Evolutionary conservation across 2,797 vertebrate genomes (phyloP).

Genomic region (Salarias fasciatus): DNA sequence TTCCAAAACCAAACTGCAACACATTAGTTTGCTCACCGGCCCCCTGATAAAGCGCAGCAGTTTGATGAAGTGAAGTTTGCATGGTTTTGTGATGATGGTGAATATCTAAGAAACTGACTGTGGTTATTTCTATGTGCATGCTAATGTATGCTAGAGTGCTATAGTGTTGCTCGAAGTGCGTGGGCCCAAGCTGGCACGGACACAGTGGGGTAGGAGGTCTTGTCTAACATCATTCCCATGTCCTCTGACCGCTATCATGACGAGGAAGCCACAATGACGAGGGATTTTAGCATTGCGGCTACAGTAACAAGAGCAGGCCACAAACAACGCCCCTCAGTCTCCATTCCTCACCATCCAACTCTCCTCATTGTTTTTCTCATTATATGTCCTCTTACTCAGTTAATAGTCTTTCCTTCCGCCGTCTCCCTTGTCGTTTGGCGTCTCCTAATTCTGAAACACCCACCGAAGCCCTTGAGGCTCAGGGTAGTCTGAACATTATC

Average conservation of each 20-base stretch:
- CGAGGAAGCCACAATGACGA: conserved; percentile 67
- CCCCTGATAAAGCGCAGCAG: too few species aligned
- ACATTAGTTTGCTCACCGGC: too few species aligned
- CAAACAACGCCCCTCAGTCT: conserved; percentile 60
- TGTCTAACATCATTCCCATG: conserved; percentile 51
- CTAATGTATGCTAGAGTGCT: conserved; percentile 24
- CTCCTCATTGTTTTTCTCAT: conserved; percentile 63
- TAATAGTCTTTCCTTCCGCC: conserved; percentile 53
- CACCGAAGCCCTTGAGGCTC: conserved; percentile 54
- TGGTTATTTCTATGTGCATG: conserved; percentile 30
- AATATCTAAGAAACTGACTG: conserved; percentile 1
- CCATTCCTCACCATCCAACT: conserved; percentile 40
- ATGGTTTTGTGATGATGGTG: neutral
- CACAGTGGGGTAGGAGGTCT: conserved; percentile 47
- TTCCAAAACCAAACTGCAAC: too few species aligned
- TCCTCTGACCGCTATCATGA: conserved; percentile 60
- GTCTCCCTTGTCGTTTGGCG: conserved; percentile 45
- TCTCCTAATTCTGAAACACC: conserved; percentile 53
- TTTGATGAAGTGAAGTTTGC: neutral
- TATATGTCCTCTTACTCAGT: conserved; percentile 51
- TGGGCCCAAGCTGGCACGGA: conserved; percentile 46
- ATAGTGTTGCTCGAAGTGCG: conserved; percentile 30
- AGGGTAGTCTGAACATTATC: conserved; percentile 54
- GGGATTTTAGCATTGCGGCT: conserved; percentile 61
- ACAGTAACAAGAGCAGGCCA: conserved; percentile 53